phyloP scores from a whole-genome alignment of 2,888 invertebrate species.

The Polydrusus cervinus region DNA sequence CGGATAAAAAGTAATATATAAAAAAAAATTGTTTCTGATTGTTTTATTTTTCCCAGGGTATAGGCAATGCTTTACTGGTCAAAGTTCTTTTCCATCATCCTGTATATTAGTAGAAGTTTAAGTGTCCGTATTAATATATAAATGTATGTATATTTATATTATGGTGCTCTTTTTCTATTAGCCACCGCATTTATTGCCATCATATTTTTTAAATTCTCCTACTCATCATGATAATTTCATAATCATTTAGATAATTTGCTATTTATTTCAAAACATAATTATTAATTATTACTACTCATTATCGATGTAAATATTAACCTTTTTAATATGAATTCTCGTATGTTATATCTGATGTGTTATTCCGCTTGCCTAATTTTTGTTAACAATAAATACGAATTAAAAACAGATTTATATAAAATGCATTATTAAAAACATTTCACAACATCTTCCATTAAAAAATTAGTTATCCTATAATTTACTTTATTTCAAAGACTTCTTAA shows the following conservation, averaged over 20 bases:
- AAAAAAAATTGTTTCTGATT: too few relatives aligned
- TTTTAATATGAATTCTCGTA: neutral
- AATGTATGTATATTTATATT: too few relatives aligned
- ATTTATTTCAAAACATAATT: conserved; percentile 5
- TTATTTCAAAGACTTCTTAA: neutral
- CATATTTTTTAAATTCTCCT: too few relatives aligned
- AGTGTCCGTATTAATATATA: too few relatives aligned
- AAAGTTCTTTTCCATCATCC: too few relatives aligned
- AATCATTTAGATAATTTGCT: neutral
- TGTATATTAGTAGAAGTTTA: too few relatives aligned
- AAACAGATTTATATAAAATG: neutral
- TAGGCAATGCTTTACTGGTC: too few relatives aligned
- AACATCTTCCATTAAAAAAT: neutral
- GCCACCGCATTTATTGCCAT: too few relatives aligned
- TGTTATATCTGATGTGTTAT: neutral
- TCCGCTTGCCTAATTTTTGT: conserved; percentile 5
- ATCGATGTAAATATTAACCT: conserved; percentile 12
- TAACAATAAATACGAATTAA: neutral
- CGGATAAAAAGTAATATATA: too few relatives aligned
- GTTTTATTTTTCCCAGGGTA: too few relatives aligned
- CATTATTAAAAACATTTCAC: neutral
- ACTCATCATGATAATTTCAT: neutral
- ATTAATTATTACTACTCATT: neutral
- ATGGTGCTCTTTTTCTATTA: too few relatives aligned
- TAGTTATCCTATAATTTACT: neutral